Base-by-base conservation (phyloP, 2,797 vertebrate species). In the Limosa lapponica region DNA sequence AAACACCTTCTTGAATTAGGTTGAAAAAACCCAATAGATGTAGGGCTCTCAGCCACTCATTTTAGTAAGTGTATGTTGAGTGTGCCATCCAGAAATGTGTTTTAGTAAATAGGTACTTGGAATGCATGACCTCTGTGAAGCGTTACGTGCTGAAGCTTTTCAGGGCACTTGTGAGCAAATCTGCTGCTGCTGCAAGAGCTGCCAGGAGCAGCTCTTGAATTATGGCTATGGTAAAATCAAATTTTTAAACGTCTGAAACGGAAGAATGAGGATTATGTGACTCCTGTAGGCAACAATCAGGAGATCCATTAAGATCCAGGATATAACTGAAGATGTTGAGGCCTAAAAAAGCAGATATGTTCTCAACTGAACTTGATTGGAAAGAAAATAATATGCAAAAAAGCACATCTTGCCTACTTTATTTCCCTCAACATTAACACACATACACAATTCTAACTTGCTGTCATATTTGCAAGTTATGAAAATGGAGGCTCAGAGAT, bases 401-500 rank as follows among this genome's bases (percentile, higher is more conserved):
- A 69, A 27, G 3, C 8, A 59, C 4, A 15, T 58, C 13, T 65
- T 0, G 0, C 27, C 14, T 48, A 13, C 67, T 66, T 74, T 88
- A 17, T 71, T 81, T 77, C 11, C 19, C 11, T 32, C 11, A 32
- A 20, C 15, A 13, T 43, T 82, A 65, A 27, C 36, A 28, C 11
- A 25, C n/a, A 10, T 30, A 24, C 10, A 11, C 4, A 46, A 32
- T 49, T 65, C 49, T 70, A 72, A 74, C 17, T 71, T 95, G 32
- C n/a, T 57, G 16, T 82, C 8, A 3, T 90, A 51, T 48, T 72
- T 85, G 27, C 46, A 86, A 93, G 54, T 83, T 73, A 93, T 49
- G 61, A 83, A 87, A 90, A 67, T 67, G 51, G 44, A 82, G 3
- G 36, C 91, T 94, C 23, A 92, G 59, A 82, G 55, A 27, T 59